These are phyloP conservation scores for Coelinius sp. DNA, from an alignment of 2,888 invertebrate genomes.

Conservation along the genomic window DNA sequence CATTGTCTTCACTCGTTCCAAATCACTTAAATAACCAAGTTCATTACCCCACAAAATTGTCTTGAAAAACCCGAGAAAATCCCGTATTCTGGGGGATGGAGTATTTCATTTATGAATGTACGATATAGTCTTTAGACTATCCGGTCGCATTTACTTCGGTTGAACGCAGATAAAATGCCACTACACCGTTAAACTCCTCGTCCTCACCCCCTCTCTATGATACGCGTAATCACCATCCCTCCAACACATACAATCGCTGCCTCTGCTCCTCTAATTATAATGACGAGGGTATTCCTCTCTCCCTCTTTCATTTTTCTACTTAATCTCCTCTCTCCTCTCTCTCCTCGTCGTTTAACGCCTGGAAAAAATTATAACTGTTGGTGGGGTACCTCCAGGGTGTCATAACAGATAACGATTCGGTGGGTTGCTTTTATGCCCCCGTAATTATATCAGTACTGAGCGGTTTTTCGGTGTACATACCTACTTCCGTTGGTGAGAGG, in stretches of 20 bases:
- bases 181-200: background rate
- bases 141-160: background rate
- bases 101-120: background rate
- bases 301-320: background rate
- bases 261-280: slow-evolving; percentile 5
- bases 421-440: slow-evolving; percentile 17
- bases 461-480: background rate
- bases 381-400: slow-evolving; percentile 15
- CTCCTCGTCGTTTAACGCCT: slow-evolving; percentile 29
- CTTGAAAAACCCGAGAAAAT: background rate
- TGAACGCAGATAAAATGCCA: background rate
- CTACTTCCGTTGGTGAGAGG: background rate
- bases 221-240: background rate
- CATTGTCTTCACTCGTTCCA: too few relatives aligned
- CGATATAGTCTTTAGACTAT: background rate
- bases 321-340: background rate
- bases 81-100: background rate
- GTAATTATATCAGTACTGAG: slow-evolving; percentile 34
- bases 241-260: background rate
- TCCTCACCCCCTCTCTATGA: background rate
- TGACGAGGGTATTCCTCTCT: background rate
- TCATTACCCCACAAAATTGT: background rate
- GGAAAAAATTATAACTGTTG: slow-evolving; percentile 25
- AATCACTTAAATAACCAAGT: too few relatives aligned
- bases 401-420: slow-evolving; percentile 37